Evolutionary conservation across 2,888 invertebrate genomes (phyloP), one percentile per base, ranked within the genome.

Genomic region (Agrilus biguttatus): DNA sequence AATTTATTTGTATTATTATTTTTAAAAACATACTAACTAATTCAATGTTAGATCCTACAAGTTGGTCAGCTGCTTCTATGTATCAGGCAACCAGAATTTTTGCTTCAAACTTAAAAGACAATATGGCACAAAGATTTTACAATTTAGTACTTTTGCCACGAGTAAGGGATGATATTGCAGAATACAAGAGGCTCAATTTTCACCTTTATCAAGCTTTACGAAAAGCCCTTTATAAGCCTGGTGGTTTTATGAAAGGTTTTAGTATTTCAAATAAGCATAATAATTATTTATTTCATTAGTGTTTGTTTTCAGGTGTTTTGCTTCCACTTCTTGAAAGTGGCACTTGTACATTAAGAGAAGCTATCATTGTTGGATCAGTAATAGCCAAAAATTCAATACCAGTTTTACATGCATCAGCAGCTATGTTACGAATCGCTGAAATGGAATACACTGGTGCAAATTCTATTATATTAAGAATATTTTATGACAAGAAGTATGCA

Each of bases 61-160:
- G 77, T 36, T 99, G 98, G 98, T 87, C 91, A 42, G 95, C 98
- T 14, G 96, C 97, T 36, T 89, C 96, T 1, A 88, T 98, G 86
- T 96, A 92, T 65, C 93, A 82, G 67, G 92, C 88, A 1, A 92
- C 90, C 1, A 73, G 96, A 59, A 87, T 97, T 55, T 99, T 98
- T 66, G 84, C 91, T n/a, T 95, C 97, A 1, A 95, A 95, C 64
- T 70, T 97, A 33, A 93, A 92, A 57, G 91, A 92, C 51, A 84
- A 87, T 57, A 92, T 95, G 91, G 93, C 95, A 0, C 96, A 97
- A 61, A 72, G 93, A 36, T 96, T 93, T 68, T 93, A 84, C 59
- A 92, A 91, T 66, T 70, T 92, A 44, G 87, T 95, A n/a, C 67
- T 99, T 10, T 65, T 97, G 36, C 98, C 98, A 0, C 74, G 90